Evolutionary conservation across 53 echinoderm and acorn worm species (phyloP).

Genomic region (Glandiceps talaboti): DNA sequence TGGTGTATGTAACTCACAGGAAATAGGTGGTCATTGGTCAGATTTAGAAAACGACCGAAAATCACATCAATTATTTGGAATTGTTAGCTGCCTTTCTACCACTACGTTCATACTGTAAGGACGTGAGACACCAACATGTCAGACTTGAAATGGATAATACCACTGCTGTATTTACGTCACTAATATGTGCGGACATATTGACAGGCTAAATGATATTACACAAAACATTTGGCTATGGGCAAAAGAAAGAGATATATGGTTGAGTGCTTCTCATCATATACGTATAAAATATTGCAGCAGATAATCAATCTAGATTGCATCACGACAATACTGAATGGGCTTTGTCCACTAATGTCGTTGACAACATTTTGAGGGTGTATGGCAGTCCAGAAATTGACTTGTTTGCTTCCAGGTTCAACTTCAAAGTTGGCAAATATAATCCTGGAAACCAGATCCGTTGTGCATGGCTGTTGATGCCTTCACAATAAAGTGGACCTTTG

Average conservation of each 20-base stretch:
- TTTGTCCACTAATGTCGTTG: neutral
- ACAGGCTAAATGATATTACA: neutral
- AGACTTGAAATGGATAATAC: conserved; percentile 21
- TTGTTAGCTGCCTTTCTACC: neutral
- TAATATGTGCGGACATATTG: neutral
- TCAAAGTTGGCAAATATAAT: neutral
- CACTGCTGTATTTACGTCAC: conserved; percentile 24
- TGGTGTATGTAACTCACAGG: neutral
- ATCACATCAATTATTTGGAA: conserved; percentile 2
- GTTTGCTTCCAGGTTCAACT: neutral
- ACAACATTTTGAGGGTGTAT: neutral
- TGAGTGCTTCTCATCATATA: neutral
- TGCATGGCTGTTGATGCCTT: neutral
- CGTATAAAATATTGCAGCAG: neutral
- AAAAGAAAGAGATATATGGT: neutral
- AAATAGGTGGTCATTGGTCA: neutral
- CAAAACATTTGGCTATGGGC: neutral
- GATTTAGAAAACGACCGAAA: neutral
- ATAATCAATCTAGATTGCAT: neutral
- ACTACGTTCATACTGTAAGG: conserved; percentile 11
- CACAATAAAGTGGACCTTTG: neutral
- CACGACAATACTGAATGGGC: neutral
- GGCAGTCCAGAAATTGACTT: neutral
- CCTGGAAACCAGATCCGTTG: neutral
- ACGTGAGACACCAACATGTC: conserved; percentile 7